phyloP scores from a whole-genome alignment of 2,888 invertebrate species.

The Pasiphila rectangulata region DNA sequence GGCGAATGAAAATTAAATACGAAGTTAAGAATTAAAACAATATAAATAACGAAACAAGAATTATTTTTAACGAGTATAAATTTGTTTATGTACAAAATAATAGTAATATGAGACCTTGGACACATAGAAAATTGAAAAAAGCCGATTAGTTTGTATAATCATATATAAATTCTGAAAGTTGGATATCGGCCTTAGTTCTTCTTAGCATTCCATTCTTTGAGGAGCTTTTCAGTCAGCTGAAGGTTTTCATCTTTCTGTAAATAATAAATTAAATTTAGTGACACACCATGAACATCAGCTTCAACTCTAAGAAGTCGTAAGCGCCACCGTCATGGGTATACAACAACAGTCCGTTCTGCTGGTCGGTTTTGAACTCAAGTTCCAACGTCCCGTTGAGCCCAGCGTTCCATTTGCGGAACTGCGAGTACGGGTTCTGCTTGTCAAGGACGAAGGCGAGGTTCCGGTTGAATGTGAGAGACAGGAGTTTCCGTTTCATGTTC shows the following conservation, averaged over 20 bases:
- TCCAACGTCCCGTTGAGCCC: constrained; percentile 94
- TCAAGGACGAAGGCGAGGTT: constrained; percentile 88
- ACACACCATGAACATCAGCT: not conserved
- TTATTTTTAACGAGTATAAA: constrained; percentile 16
- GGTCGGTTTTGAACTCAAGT: constrained; percentile 96
- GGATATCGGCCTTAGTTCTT: constrained; percentile 34
- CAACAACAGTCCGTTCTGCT: constrained; percentile 93
- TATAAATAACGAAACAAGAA: constrained; percentile 9
- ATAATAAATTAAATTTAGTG: constrained; percentile 27
- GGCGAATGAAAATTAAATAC: constrained; percentile 28
- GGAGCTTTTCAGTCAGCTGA: constrained; percentile 82
- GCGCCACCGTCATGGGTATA: constrained; percentile 98
- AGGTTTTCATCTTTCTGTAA: constrained; percentile 88
- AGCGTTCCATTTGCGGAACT: constrained; percentile 96
- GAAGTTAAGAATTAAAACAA: constrained; percentile 20
- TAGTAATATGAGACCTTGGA: not conserved
- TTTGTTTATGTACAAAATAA: not conserved
- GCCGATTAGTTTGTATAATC: no score
- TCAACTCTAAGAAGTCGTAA: constrained; percentile 87
- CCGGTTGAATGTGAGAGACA: constrained; percentile 65
- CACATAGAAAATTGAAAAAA: no score
- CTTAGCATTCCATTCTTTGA: constrained; percentile 80
- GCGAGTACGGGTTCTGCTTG: constrained; percentile 93
- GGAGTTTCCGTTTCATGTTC: no score
- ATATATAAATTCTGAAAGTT: not conserved